Percentiles rank a stretch among this genome's conserved stretches.
phyloP scores from a whole-genome alignment of 23 tunicate genomes.

The Pegea sp. region DNA sequence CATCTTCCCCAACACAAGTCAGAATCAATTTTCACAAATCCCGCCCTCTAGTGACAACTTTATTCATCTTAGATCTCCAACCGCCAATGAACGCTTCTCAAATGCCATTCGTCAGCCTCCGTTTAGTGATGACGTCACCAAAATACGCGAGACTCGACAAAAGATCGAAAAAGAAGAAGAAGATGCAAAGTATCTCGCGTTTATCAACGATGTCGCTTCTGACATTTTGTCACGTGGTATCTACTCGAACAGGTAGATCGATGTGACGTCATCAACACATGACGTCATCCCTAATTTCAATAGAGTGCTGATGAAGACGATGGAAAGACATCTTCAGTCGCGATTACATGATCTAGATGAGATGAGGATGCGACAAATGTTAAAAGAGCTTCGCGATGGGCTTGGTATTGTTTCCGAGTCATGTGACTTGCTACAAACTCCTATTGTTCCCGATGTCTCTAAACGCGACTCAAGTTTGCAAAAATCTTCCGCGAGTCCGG shows the following conservation, averaged over 20 bases:
- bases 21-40: too few species aligned
- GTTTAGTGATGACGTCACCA: neutral
- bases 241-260: conserved; percentile 60
- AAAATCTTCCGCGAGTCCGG: too few species aligned
- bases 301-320: conserved; percentile 36
- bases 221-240: conserved; percentile 58
- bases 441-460: too few species aligned
- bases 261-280: neutral
- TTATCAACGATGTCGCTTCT: conserved; percentile 62
- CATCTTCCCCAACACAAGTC: too few species aligned
- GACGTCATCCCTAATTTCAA: too few species aligned
- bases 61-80: too few species aligned
- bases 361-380: conserved; percentile 32
- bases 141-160: conserved; percentile 11
- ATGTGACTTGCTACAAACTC: neutral
- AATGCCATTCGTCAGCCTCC: neutral
- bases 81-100: neutral
- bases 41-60: too few species aligned
- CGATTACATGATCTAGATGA: conserved; percentile 17
- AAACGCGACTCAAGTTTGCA: too few species aligned
- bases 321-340: conserved; percentile 52
- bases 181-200: conserved; percentile 44
- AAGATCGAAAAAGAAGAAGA: conserved; percentile 66
- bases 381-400: conserved; percentile 25
- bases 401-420: conserved; percentile 19